Evolutionary conservation across 2,888 invertebrate species (phyloP).

Genomic region (Nysson spinosus): DNA sequence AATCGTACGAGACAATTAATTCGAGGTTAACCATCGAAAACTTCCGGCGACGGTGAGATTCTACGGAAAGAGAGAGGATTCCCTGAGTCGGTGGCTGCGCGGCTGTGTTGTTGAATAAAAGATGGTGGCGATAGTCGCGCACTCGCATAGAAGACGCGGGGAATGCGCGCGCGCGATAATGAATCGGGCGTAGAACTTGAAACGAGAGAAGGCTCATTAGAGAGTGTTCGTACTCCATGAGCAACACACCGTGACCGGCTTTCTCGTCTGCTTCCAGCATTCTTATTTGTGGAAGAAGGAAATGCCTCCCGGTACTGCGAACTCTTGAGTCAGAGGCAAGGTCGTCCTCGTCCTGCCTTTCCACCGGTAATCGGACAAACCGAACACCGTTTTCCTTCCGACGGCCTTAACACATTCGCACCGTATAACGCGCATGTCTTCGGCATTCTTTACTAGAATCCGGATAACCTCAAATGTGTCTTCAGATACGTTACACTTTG

Average conservation of each 20-base stretch:
- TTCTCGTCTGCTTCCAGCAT: conserved; percentile 73
- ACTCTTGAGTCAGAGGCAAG: conserved; percentile 71
- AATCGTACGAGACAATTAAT: conserved; percentile 13
- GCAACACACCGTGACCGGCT: conserved; percentile 76
- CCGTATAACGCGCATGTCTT: too few species aligned
- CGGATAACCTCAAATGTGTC: too few species aligned
- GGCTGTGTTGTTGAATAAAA: not conserved
- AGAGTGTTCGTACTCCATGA: conserved; percentile 77
- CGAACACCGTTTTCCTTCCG: conserved; percentile 19
- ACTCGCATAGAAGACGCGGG: conserved; percentile 12
- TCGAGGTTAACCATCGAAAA: conserved; percentile 5
- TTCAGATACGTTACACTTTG: too few species aligned
- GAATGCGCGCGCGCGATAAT: conserved; percentile 52
- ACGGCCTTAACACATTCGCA: too few species aligned
- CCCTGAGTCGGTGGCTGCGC: not conserved
- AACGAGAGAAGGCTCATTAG: conserved; percentile 74
- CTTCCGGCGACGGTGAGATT: conserved; percentile 25
- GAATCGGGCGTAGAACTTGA: conserved; percentile 60
- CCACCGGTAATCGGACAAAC: not conserved
- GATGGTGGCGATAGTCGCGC: not conserved
- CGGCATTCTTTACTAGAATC: too few species aligned
- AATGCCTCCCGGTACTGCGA: conserved; percentile 61
- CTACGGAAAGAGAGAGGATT: conserved; percentile 43
- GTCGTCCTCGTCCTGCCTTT: conserved; percentile 61
- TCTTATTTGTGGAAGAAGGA: conserved; percentile 69